phyloP scores from a whole-genome alignment of 2,888 invertebrate species.

The Chouioia cunea region DNA sequence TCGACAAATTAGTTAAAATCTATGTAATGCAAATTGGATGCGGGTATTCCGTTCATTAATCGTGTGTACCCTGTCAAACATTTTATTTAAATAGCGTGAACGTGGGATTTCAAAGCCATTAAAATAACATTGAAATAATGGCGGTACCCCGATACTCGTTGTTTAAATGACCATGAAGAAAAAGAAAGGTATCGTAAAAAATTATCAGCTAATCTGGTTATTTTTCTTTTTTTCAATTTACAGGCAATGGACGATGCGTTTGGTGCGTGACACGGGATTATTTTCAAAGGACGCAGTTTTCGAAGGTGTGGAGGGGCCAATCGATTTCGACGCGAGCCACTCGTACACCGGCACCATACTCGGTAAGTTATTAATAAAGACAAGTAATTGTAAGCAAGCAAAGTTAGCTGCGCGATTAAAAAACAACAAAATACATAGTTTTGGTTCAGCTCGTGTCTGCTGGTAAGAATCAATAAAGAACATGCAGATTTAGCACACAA shows the following conservation, averaged over 20 bases:
- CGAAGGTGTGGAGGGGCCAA: slow-evolving; percentile 61
- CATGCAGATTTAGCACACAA: not conserved
- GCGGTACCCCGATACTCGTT: too few relatives aligned
- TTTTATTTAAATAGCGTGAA: too few relatives aligned
- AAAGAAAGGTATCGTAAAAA: too few relatives aligned
- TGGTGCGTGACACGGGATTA: slow-evolving; percentile 60
- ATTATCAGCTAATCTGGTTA: not conserved
- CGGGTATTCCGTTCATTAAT: too few relatives aligned
- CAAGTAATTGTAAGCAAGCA: not conserved
- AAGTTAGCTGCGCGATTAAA: not conserved
- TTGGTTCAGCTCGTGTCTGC: slow-evolving; percentile 16
- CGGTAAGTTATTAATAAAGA: slow-evolving; percentile 56
- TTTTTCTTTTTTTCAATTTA: slow-evolving; percentile 44
- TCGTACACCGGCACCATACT: slow-evolving; percentile 64
- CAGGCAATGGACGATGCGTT: slow-evolving; percentile 65
- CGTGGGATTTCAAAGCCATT: too few relatives aligned
- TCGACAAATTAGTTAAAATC: too few relatives aligned
- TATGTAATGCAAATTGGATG: too few relatives aligned
- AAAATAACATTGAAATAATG: too few relatives aligned
- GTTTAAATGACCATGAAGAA: too few relatives aligned
- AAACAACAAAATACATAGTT: too few relatives aligned
- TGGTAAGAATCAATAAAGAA: slow-evolving; percentile 11
- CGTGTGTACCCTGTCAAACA: too few relatives aligned
- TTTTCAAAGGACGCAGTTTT: slow-evolving; percentile 64
- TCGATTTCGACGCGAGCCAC: slow-evolving; percentile 63